Conservation (phyloP, 2,888 invertebrate genomes). For the Hymenopus coronatus region DNA sequence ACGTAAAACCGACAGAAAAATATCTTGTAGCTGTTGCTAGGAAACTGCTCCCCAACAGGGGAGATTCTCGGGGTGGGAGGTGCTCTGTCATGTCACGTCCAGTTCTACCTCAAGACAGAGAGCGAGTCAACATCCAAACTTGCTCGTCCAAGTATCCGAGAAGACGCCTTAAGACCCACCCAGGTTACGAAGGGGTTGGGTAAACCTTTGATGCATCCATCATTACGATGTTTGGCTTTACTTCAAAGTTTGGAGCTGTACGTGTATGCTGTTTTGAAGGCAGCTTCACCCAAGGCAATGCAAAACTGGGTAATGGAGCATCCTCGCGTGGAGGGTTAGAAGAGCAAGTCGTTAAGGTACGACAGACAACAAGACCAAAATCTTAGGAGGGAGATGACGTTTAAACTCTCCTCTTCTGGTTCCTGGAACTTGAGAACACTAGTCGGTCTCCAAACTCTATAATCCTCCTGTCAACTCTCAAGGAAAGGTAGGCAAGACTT, state of each 20-base stretch:
- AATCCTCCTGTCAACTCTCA: conserved; percentile 14
- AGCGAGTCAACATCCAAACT: conserved; percentile 10
- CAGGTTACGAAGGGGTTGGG: not conserved
- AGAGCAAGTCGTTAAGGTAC: not conserved
- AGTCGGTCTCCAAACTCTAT: conserved; percentile 17
- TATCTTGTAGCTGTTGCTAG: not conserved
- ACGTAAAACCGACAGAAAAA: not conserved
- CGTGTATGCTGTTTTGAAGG: conserved; percentile 18
- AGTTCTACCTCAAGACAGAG: conserved; percentile 8
- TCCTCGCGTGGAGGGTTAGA: not conserved
- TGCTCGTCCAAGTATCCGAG: not conserved
- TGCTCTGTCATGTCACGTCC: conserved; percentile 13
- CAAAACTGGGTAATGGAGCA: conserved; percentile 17
- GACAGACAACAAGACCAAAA: conserved; percentile 7
- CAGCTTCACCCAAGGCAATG: conserved; percentile 3
- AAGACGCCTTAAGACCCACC: conserved; percentile 20
- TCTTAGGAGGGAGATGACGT: not conserved
- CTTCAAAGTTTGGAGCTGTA: conserved; percentile 1
- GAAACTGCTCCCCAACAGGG: not conserved
- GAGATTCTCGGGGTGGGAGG: not conserved
- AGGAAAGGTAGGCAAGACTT: not conserved
- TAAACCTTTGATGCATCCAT: conserved; percentile 21
- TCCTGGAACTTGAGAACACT: conserved; percentile 7
- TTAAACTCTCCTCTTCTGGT: not conserved
- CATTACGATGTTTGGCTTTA: conserved; percentile 17